Conservation (phyloP, 2,113 vertebrate species). For the Hippolais icterina region DNA sequence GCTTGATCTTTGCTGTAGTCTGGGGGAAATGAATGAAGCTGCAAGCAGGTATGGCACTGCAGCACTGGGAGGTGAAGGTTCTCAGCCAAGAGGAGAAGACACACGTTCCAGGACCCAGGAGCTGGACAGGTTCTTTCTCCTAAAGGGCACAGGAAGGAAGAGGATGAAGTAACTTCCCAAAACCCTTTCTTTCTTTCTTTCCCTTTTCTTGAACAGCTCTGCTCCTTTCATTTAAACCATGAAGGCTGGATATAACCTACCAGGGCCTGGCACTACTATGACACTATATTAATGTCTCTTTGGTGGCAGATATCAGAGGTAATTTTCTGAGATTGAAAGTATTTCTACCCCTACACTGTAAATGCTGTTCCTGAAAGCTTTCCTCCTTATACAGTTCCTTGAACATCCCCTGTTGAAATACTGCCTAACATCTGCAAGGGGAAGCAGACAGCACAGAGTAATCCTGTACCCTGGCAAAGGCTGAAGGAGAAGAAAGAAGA, state of each 20-base stretch:
- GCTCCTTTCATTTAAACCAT: neutral
- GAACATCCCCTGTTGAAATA: neutral
- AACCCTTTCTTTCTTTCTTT: neutral
- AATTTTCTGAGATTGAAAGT: neutral
- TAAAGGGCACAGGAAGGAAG: neutral
- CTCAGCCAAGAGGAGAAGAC: neutral
- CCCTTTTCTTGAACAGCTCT: neutral
- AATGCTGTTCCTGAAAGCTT: neutral
- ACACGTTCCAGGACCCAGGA: rapidly evolving
- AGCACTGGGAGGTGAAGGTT: neutral
- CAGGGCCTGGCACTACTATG: neutral
- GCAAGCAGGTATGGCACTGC: neutral
- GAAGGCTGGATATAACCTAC: neutral
- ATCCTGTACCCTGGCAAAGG: neutral
- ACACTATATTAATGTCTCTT: neutral
- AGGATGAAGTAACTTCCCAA: neutral
- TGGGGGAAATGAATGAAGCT: neutral
- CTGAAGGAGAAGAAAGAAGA: neutral
- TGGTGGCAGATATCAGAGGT: neutral
- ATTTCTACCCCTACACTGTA: neutral
- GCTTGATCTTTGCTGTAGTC: neutral
- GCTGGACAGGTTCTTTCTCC: neutral
- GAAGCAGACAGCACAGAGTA: neutral
- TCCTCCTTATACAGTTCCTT: neutral
- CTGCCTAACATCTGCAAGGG: neutral